phyloP scores from a whole-genome alignment of 2,888 invertebrate genomes.

The Blera fallax region DNA sequence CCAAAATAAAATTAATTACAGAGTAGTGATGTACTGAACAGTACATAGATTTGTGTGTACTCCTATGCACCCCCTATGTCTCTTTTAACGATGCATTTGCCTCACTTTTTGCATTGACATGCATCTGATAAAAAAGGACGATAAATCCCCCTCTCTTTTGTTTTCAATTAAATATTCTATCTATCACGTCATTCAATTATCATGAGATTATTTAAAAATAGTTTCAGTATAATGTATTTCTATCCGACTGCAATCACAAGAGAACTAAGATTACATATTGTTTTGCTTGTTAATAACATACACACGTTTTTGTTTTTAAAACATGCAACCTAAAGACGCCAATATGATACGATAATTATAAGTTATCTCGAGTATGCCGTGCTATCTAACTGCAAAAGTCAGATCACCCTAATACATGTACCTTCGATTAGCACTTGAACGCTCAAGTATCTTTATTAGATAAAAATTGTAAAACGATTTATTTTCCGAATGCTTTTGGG shows the following conservation, averaged over 20 bases:
- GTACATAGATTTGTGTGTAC: too few species aligned
- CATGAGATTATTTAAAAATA: background rate
- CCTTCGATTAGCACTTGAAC: background rate
- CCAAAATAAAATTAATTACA: too few species aligned
- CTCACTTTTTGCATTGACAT: too few species aligned
- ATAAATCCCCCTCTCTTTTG: background rate
- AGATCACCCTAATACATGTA: background rate
- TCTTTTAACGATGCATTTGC: too few species aligned
- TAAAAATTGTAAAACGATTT: background rate
- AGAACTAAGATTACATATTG: background rate
- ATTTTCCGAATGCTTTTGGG: background rate
- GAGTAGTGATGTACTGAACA: too few species aligned
- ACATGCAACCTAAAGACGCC: background rate
- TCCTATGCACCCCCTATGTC: too few species aligned
- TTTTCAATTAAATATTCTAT: background rate
- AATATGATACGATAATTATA: background rate
- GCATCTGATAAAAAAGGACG: background rate
- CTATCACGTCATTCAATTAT: background rate
- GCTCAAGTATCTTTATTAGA: background rate
- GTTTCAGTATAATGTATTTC: background rate
- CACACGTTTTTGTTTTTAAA: background rate
- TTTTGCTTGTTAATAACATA: background rate
- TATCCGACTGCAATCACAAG: background rate
- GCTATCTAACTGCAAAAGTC: slow-evolving; percentile 20
- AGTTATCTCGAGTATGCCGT: background rate